These are phyloP conservation scores for Drosophila niveifrons DNA, from an alignment of 2,888 invertebrate species.

Conservation along the genomic window DNA sequence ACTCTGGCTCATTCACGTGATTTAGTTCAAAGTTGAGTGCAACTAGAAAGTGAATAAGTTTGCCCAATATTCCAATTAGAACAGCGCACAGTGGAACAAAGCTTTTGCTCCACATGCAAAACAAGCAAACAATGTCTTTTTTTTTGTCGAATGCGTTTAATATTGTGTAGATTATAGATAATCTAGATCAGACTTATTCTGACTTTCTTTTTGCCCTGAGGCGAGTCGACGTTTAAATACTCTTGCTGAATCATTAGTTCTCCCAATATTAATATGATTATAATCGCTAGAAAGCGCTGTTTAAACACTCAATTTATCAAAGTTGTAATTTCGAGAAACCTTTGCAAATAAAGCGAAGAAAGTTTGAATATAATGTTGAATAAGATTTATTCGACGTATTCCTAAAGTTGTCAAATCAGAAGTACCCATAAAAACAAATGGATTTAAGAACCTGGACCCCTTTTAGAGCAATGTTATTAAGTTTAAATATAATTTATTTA, in stretches of 20 bases:
- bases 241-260: constrained; percentile 7
- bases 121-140: constrained; percentile 10
- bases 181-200: constrained; percentile 7
- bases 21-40: constrained; percentile 30
- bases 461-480: too few species aligned
- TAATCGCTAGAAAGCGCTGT: constrained; percentile 8
- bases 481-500: too few species aligned
- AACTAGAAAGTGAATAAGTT: constrained; percentile 38
- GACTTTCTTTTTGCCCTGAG: constrained; percentile 7
- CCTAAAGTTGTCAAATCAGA: too few species aligned
- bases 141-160: not conserved
- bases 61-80: constrained; percentile 26
- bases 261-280: constrained; percentile 9
- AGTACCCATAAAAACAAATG: too few species aligned
- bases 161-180: constrained; percentile 6
- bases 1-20: constrained; percentile 8
- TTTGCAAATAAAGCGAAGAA: not conserved
- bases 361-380: not conserved
- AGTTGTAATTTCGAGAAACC: not conserved
- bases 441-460: too few species aligned
- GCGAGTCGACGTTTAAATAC: constrained; percentile 9
- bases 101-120: constrained; percentile 12
- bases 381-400: not conserved
- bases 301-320: not conserved
- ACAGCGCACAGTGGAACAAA: constrained; percentile 9